phyloP scores from a whole-genome alignment of 2,888 invertebrate species.

The Epiblema foenella region DNA sequence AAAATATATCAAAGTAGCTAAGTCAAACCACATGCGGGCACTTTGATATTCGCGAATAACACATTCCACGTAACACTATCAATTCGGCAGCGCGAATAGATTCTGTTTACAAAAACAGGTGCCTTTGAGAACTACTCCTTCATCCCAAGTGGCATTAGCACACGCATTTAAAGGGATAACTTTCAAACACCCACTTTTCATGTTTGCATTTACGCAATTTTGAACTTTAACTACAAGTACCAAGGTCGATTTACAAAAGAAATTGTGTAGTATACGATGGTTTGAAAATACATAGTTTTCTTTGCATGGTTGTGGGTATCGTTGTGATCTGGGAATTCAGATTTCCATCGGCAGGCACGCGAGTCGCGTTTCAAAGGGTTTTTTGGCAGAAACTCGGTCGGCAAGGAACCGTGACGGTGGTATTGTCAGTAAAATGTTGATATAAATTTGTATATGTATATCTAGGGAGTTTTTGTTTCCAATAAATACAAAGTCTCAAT shows the following conservation, averaged over 20 bases:
- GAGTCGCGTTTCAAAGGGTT: conserved; percentile 81
- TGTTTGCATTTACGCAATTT: not conserved
- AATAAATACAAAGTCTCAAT: not conserved
- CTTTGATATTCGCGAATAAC: conserved; percentile 34
- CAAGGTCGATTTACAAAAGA: not conserved
- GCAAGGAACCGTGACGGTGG: conserved; percentile 52
- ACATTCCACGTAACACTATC: conserved; percentile 46
- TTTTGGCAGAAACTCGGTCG: conserved; percentile 62
- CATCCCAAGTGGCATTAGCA: conserved; percentile 77
- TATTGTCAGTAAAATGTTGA: conserved; percentile 44
- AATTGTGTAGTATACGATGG: not conserved
- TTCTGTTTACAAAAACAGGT: conserved; percentile 76
- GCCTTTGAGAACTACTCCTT: conserved; percentile 77
- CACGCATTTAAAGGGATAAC: conserved; percentile 2
- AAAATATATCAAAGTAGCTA: conserved; percentile 16
- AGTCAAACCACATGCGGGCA: conserved; percentile 10
- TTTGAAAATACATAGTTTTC: not conserved
- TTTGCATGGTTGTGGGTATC: conserved; percentile 75
- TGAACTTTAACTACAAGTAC: not conserved
- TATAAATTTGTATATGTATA: too few relatives aligned
- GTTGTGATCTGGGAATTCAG: conserved; percentile 80
- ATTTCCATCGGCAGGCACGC: conserved; percentile 74
- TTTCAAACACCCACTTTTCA: not conserved
- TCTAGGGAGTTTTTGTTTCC: conserved; percentile 7
- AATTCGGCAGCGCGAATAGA: conserved; percentile 61